A percentile compares a stretch with the other conserved stretches of the same genome.
These are phyloP conservation scores for Gryllus longicercus DNA, from an alignment of 2,888 invertebrate species.

Conservation along the genomic window DNA sequence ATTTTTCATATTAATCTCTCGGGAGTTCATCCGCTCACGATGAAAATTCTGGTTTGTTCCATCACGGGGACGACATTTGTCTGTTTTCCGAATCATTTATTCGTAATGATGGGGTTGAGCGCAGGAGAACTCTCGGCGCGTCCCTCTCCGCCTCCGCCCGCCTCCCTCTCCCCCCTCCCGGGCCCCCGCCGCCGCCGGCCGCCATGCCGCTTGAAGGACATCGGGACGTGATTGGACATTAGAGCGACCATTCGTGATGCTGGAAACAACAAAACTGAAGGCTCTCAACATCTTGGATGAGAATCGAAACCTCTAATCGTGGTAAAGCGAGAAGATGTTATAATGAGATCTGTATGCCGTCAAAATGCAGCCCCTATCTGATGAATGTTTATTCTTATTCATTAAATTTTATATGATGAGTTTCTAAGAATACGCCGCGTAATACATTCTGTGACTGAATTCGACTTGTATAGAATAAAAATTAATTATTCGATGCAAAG, in stretches of 20 bases:
- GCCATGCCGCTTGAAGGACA: not conserved
- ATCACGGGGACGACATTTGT: slow-evolving; percentile 17
- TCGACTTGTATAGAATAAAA: too few species aligned
- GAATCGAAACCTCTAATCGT: not conserved
- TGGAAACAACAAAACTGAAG: slow-evolving; percentile 5
- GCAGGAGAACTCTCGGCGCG: not conserved
- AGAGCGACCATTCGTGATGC: not conserved
- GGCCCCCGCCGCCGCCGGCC: not conserved
- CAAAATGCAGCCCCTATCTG: too few species aligned
- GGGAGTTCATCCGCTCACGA: not conserved
- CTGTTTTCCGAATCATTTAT: slow-evolving; percentile 17
- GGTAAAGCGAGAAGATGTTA: not conserved
- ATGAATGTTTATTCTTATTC: too few species aligned
- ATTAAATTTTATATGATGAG: too few species aligned
- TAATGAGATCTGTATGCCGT: not conserved
- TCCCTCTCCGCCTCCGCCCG: not conserved
- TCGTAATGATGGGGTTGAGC: slow-evolving; percentile 17
- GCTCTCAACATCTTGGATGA: not conserved
- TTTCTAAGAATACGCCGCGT: too few species aligned
- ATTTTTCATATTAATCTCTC: slow-evolving; percentile 17
- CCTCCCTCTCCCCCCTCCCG: not conserved
- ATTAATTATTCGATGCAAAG: too few species aligned
- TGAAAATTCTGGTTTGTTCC: slow-evolving; percentile 17
- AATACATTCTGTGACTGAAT: too few species aligned
- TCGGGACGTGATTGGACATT: slow-evolving; percentile 17